Conservation (phyloP, 30 jellyfish, hydroid and myxozoan species). For the Calvadosia cruxmelitensis region DNA sequence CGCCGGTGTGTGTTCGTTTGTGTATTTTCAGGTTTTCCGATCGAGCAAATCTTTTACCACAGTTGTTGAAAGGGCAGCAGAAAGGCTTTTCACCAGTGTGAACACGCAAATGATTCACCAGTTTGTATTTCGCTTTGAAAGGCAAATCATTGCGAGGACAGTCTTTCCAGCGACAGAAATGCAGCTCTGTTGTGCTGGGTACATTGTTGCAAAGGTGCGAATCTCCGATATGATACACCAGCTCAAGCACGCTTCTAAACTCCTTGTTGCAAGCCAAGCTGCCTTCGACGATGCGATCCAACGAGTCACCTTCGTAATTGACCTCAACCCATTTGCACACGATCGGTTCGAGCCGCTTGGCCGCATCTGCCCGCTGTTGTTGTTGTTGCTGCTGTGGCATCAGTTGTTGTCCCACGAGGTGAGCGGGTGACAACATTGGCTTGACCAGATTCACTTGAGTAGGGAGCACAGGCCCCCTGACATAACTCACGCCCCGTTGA, state of each 20-base stretch:
- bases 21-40: conserved; percentile 38
- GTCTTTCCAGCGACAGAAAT: conserved; percentile 86
- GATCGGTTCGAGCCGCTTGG: not conserved
- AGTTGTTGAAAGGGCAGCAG: conserved; percentile 18
- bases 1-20: conserved; percentile 86
- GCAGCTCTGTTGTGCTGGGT: conserved; percentile 69
- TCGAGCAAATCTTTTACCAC: conserved; percentile 46
- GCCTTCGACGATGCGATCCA: not conserved
- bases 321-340: not conserved
- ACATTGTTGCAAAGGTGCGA: conserved; percentile 56
- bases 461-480: not conserved
- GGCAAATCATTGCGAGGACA: conserved; percentile 68
- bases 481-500: not conserved
- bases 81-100: conserved; percentile 40
- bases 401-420: not conserved
- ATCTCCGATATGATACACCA: conserved; percentile 81
- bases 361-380: not conserved
- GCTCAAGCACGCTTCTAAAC: conserved; percentile 51
- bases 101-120: conserved; percentile 67
- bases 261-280: conserved; percentile 42
- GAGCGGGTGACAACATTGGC: not conserved
- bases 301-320: not conserved
- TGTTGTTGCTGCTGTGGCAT: too few relatives aligned
- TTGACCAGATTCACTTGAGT: not conserved
- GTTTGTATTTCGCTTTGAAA: conserved; percentile 86